Conservation (phyloP, 1,140 invertebrate genomes). For the Drosophila kurseongensis region DNA sequence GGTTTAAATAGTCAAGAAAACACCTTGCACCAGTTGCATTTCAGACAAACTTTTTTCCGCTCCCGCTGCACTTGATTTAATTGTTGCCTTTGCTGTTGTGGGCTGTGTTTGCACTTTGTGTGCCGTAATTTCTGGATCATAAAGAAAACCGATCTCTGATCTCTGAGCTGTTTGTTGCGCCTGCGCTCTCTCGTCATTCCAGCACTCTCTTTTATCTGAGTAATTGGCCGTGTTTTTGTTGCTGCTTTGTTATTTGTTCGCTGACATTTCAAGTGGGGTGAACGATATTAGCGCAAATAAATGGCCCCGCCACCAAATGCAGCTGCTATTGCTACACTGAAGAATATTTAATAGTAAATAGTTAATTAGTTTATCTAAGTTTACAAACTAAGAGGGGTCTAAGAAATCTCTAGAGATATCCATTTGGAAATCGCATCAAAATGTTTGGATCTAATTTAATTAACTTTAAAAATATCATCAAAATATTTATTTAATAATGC, state of each 20-base stretch:
- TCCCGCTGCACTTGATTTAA: slow-evolving; percentile 26
- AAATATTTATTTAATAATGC: too few relatives aligned
- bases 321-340: slow-evolving; percentile 43
- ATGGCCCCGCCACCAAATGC: slow-evolving; percentile 72
- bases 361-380: too few relatives aligned
- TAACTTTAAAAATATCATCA: too few relatives aligned
- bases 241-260: slow-evolving; percentile 49
- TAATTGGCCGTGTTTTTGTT: slow-evolving; percentile 38
- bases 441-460: too few relatives aligned
- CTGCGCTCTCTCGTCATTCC: slow-evolving; percentile 32
- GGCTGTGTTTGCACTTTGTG: slow-evolving; percentile 20
- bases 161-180: slow-evolving; percentile 34
- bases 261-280: slow-evolving; percentile 82
- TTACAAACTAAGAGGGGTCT: too few relatives aligned
- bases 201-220: slow-evolving; percentile 24
- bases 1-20: slow-evolving; percentile 47
- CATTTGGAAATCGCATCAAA: too few relatives aligned
- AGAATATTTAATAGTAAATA: background rate
- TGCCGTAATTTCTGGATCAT: slow-evolving; percentile 10
- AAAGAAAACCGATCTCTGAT: slow-evolving; percentile 35
- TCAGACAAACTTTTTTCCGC: slow-evolving; percentile 45
- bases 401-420: too few relatives aligned
- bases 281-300: slow-evolving; percentile 82
- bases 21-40: slow-evolving; percentile 74
- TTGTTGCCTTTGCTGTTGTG: slow-evolving; percentile 26